Percentiles rank a stretch among this genome's conserved stretches.
Evolutionary conservation across 2,888 invertebrate species (phyloP).

Genomic region (Ichneumoninae sp.): DNA sequence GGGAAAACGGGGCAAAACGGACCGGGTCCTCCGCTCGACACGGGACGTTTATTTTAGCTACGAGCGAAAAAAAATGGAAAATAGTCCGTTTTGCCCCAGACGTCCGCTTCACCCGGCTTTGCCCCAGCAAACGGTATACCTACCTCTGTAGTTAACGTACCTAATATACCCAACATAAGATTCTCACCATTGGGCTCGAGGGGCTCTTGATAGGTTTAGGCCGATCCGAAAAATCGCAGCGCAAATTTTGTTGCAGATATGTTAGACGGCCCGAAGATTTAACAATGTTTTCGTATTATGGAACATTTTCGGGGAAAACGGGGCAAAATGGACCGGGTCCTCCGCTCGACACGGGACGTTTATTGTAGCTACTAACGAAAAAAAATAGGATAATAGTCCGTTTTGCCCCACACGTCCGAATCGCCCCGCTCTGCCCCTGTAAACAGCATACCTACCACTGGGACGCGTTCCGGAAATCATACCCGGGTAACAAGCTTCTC

Average conservation of each 20-base stretch:
- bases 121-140: no score
- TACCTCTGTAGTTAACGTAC: no score
- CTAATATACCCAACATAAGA: constrained; percentile 87
- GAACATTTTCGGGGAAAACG: neutral
- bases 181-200: constrained; percentile 89
- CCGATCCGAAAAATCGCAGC: constrained; percentile 90
- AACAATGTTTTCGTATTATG: no score
- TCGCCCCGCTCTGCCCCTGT: neutral
- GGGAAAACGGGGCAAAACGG: no score
- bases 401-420: neutral
- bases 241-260: constrained; percentile 92
- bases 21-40: no score
- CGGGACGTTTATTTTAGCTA: no score
- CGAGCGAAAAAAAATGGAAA: no score
- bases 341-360: neutral
- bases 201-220: constrained; percentile 89
- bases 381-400: neutral
- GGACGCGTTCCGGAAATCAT: no score
- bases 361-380: neutral
- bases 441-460: neutral
- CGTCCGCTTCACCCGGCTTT: no score
- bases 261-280: constrained; percentile 85
- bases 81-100: no score
- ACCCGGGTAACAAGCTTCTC: no score
- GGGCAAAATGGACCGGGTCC: neutral